These are phyloP conservation scores for Myopa testacea DNA, from an alignment of 2,888 invertebrate species.

Conservation along the genomic window DNA sequence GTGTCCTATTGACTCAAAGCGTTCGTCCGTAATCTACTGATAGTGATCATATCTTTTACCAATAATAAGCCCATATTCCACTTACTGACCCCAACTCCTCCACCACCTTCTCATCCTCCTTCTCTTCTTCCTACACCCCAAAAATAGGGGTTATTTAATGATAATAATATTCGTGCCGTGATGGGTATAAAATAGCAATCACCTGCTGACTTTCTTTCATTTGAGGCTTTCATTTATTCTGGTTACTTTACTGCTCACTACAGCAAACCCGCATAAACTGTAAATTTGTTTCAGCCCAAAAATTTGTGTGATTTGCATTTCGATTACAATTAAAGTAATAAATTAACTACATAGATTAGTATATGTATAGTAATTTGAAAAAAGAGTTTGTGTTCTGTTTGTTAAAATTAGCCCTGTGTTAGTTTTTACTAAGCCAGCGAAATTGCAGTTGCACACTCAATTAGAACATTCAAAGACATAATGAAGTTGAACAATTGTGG, in stretches of 20 bases:
- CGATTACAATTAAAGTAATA: constrained; percentile 33
- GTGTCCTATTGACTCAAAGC: constrained; percentile 51
- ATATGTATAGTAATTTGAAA: no score
- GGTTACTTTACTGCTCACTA: background rate
- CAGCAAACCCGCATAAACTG: constrained; percentile 56
- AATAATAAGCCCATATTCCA: background rate
- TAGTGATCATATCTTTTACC: constrained; percentile 38
- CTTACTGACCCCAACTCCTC: no score
- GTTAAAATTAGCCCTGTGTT: background rate
- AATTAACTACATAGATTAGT: no score
- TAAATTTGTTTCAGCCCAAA: constrained; percentile 44
- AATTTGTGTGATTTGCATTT: constrained; percentile 21
- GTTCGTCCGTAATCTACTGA: constrained; percentile 17
- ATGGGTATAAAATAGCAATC: constrained; percentile 58
- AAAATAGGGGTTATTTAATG: constrained; percentile 41
- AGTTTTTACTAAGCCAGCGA: background rate
- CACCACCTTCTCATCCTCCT: background rate
- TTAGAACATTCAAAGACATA: background rate
- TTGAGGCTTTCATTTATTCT: constrained; percentile 50
- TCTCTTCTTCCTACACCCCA: constrained; percentile 31
- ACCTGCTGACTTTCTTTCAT: constrained; percentile 60
- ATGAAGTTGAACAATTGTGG: no score
- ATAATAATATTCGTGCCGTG: constrained; percentile 39
- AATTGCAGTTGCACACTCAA: background rate
- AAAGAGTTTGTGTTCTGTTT: background rate